phyloP scores from a whole-genome alignment of 2,797 vertebrate genomes.

The Amblyopsis hoosieri region DNA sequence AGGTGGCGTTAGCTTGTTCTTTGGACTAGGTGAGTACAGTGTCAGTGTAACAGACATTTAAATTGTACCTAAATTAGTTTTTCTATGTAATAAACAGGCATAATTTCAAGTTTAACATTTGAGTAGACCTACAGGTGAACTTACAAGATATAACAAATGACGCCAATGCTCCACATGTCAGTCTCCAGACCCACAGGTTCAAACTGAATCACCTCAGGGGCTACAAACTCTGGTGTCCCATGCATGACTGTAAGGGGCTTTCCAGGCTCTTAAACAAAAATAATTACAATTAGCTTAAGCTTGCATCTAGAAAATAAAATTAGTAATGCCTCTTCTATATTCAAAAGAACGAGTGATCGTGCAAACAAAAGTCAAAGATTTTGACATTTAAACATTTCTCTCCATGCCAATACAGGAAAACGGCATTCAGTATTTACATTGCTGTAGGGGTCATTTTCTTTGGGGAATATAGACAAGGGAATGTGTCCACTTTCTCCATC shows the following conservation, averaged over 20 bases:
- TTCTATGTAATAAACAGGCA: background rate
- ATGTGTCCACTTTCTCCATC: too few relatives aligned
- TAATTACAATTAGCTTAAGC: background rate
- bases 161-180: conserved; percentile 90
- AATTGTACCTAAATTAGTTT: background rate
- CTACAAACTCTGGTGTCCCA: conserved; percentile 88
- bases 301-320: too few relatives aligned
- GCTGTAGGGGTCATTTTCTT: too few relatives aligned
- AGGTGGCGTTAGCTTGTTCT: conserved; percentile 30
- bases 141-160: conserved; percentile 89
- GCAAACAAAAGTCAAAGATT: too few relatives aligned
- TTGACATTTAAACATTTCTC: too few relatives aligned
- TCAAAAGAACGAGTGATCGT: too few relatives aligned
- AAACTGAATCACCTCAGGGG: conserved; percentile 85
- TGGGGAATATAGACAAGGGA: too few relatives aligned
- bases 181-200: conserved; percentile 81
- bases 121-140: conserved; percentile 31
- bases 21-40: background rate
- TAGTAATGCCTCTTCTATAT: too few relatives aligned
- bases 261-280: conserved; percentile 63
- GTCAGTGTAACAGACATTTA: background rate
- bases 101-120: too few relatives aligned
- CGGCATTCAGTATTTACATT: too few relatives aligned
- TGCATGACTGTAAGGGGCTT: conserved; percentile 81
- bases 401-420: too few relatives aligned